Evolutionary conservation across 1,140 invertebrate genomes (phyloP), one percentile per base, ranked within the genome.

Genomic region (Heterodera carotae): DNA sequence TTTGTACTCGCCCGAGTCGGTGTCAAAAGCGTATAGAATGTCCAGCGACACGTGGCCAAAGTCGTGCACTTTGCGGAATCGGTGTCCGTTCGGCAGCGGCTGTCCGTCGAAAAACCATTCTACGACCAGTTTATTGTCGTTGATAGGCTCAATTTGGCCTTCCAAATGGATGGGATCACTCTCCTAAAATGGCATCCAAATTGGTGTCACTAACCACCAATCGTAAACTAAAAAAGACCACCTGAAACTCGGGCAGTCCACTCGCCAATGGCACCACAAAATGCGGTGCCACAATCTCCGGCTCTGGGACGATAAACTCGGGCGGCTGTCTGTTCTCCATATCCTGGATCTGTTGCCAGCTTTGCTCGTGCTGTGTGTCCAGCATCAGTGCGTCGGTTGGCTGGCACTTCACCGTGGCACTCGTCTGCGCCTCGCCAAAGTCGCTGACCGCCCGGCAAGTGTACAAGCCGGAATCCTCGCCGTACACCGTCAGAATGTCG

Each of bases 51-150:
- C 93, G 69, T 84, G 81, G n/a, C 80, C 94, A 88, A 95, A 95
- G 84, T 97, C 94, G 87, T 95, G 94, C 27, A 94, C 91, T 88
- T 93, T 93, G 86, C 94, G 93, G 4, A 96, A 93, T 77, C 95
- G 90, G 18, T 94, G 0, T 92, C 93, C 94, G 59, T 92, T 92
- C 27, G 93, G 92, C 84, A 96, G 92, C 36, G 94, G 93, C 82
- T 92, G 91, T 25, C 94, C 94, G 88, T 96, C 95, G 81, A 93
- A 92, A 91, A 93, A 95, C 94, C 95, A 97, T 88, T 96, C 94
- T 39, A 97, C 92, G 29, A 92, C 91, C 82, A 98, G 91, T 82
- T 95, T 93, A 1, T 95, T 92, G 89, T 98, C 96, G 87, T 96
- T 97, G 76, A 97, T 93, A 10, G 96, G 96, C 85, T 96, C 93